Base-by-base conservation (phyloP, 2,797 vertebrate genomes). In the Dallia pectoralis region DNA sequence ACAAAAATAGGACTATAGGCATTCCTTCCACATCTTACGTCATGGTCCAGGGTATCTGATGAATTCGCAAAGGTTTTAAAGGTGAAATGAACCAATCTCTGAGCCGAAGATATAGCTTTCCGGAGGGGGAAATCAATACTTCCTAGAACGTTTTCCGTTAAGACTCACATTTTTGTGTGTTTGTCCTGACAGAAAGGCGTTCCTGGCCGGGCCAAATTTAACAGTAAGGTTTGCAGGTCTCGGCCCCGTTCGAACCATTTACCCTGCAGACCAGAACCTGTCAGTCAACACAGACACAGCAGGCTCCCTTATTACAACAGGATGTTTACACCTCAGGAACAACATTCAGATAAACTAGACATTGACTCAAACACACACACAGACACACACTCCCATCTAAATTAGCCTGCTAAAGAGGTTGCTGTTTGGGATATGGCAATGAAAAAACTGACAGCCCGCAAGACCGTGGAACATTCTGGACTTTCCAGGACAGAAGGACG, bases 11-110 rank as follows among this genome's bases (percentile, higher is more conserved):
- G 25, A 56, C 51, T 56, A 56, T 12, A 25, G 53, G 22, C 22
- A 56, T 56, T 56, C 53, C 16, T 56, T n/a, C 53, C 72, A 44
- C 49, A 40, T 49, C 65, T 49, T 68, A 68, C 8, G 44, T 44
- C 40, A n/a, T n/a, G 25, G 32, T n/a, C 32, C 48, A 48, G 16
- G 22, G 40, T 11, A 14, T 19, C 19, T 29, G 44, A 44, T 48
- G 25, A 68, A 67, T 40, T 67, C n/a, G 65, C 44, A 15, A 67
- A 40, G 22, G 40, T 36, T n/a, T 67, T 40, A 67, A 49, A 49
- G 67, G 67, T 68, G 30, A 68, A 68, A 68, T 49, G 12, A 47
- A 68, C 33, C 40, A 47, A 47, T 67, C 65, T 44, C 65, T 25
- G 22, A 44, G n/a, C 25, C 27, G 22, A 22, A 18, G n/a, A 67